A percentile compares a stretch with the other conserved stretches of the same genome.
Conservation (phyloP, 2,888 invertebrate genomes). For the Hemaris fuciformis region DNA sequence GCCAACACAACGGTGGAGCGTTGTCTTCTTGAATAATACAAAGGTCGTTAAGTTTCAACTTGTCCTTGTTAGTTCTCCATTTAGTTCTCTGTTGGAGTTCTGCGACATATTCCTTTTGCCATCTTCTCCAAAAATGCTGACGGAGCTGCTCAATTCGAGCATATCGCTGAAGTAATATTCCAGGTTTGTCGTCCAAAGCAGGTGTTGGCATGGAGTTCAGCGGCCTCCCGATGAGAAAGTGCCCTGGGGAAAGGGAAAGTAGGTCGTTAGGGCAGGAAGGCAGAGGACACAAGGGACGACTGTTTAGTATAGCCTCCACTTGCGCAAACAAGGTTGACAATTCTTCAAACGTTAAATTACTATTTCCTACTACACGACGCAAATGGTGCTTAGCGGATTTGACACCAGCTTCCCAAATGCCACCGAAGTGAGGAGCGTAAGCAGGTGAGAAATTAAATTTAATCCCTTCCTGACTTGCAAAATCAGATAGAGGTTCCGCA, state of each 20-base stretch:
- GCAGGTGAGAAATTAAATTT: conserved; percentile 29
- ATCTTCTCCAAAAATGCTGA: conserved; percentile 20
- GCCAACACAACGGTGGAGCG: conserved; percentile 43
- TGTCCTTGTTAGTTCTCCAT: neutral
- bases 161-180: neutral
- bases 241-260: conserved; percentile 23
- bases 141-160: neutral
- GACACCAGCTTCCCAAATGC: conserved; percentile 22
- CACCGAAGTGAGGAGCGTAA: conserved; percentile 33
- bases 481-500: conserved; percentile 20
- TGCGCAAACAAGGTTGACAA: conserved; percentile 15
- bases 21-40: conserved; percentile 30
- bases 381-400: neutral
- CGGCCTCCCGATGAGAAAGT: conserved; percentile 27
- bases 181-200: neutral
- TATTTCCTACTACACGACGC: conserved; percentile 20
- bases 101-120: conserved; percentile 16
- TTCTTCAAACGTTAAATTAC: conserved; percentile 24
- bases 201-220: conserved; percentile 15
- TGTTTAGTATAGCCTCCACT: conserved; percentile 23
- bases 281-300: conserved; percentile 28
- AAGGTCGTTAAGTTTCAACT: neutral
- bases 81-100: conserved; percentile 16
- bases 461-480: conserved; percentile 28
- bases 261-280: conserved; percentile 24